phyloP scores from a whole-genome alignment of 2,797 vertebrate genomes.

The Thamnophis elegans region DNA sequence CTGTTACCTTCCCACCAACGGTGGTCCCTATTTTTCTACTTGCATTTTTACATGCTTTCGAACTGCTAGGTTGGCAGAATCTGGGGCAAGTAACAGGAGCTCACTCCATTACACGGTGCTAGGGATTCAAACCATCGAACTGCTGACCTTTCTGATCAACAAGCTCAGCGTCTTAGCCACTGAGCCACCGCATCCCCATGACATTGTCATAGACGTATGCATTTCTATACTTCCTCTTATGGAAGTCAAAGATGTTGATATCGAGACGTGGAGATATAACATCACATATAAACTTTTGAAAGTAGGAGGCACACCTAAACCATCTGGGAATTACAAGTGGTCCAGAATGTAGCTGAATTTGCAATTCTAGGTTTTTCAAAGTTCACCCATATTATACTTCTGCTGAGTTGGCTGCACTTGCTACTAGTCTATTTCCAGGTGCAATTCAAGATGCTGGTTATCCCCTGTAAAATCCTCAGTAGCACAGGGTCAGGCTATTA shows the following conservation, averaged over 20 bases:
- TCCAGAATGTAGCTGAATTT: background rate
- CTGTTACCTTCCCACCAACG: no score
- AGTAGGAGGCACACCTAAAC: background rate
- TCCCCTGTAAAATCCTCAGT: background rate
- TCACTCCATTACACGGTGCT: no score
- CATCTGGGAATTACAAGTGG: background rate
- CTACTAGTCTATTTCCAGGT: background rate
- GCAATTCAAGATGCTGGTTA: background rate
- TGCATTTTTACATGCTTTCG: no score
- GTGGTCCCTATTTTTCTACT: no score
- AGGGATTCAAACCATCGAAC: no score
- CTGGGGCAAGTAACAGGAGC: no score
- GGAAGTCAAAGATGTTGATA: background rate
- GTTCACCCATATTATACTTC: background rate
- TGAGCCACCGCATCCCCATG: no score
- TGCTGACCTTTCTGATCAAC: no score
- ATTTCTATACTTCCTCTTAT: background rate
- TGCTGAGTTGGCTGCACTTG: background rate
- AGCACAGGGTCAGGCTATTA: background rate
- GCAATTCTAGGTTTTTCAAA: background rate
- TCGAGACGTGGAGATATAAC: background rate
- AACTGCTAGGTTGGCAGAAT: no score
- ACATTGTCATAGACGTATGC: no score
- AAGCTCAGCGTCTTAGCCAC: no score
- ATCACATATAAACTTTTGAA: background rate